Base-by-base conservation (phyloP, 2,113 vertebrate species). In the Condylura cristata region DNA sequence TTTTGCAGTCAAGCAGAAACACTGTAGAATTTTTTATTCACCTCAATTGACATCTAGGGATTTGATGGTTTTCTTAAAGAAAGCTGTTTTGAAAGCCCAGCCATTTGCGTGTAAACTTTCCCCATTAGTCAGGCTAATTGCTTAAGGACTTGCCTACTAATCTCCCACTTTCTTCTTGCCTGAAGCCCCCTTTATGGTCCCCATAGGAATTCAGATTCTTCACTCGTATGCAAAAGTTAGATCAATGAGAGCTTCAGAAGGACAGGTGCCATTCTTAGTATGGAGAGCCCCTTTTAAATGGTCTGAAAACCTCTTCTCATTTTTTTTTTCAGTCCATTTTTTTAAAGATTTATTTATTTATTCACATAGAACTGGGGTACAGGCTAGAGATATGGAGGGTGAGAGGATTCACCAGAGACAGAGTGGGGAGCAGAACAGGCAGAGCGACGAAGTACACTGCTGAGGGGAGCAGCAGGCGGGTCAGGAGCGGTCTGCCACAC, bases 41-140 rank as follows among this genome's bases (percentile, higher is more conserved):
- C 89, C 80, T 96, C 91, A 72, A 2, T 94, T 94, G 91, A 96
- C 65, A 76, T 93, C 95, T 58, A 61, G 95, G 86, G 93, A 94
- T 95, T 96, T 96, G 91, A 97, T 94, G 84, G 83, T 95, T 94
- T 89, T 93, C 93, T 95, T 75, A 82, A 78, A 94, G 83, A 96
- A 89, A 91, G 75, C 91, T 80, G 60, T 65, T 93, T 94, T 92
- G 94, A 97, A 96, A 97, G 79, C 93, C 79, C 28, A 86, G 86
- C 89, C 94, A 89, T 94, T 95, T 94, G 65, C 66, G 68, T 91
- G 79, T 97, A 91, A 96, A 95, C 86, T 93, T 94, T 86, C 80
- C 39, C 91, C 79, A 78, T 96, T 94, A 96, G 94, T 95, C 1
- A 3, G 76, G 93, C 94, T 97, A 91, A 97, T 94, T 90, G 75